Evolutionary conservation across 2,888 invertebrate genomes (phyloP).

Genomic region (Synanthedon myopaeformis): DNA sequence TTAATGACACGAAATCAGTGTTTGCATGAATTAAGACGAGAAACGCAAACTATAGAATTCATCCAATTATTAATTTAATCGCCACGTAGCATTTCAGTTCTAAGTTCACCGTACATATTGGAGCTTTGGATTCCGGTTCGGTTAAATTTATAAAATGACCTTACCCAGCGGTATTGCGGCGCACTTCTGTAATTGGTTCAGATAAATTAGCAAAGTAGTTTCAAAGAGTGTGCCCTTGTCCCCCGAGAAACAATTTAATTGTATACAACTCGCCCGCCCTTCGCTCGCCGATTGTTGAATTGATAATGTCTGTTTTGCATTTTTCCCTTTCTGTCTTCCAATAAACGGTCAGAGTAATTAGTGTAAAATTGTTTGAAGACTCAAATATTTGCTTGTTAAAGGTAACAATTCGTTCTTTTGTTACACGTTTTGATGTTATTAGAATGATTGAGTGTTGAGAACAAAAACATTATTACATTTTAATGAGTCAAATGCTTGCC

Average conservation of each 20-base stretch:
- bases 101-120: background rate
- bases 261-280: constrained; percentile 36
- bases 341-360: background rate
- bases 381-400: too few relatives aligned
- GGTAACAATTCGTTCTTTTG: too few relatives aligned
- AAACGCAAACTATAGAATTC: too few relatives aligned
- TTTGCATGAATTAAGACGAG: too few relatives aligned
- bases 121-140: background rate
- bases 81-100: background rate
- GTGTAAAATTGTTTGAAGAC: background rate
- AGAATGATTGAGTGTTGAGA: too few relatives aligned
- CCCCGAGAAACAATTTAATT: constrained; percentile 50
- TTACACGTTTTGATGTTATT: too few relatives aligned
- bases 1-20: too few relatives aligned
- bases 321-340: constrained; percentile 3
- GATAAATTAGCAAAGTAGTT: constrained; percentile 66
- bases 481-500: too few relatives aligned
- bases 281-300: constrained; percentile 39
- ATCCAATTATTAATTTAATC: background rate
- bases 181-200: constrained; percentile 61
- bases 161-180: constrained; percentile 25
- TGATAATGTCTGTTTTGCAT: constrained; percentile 31
- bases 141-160: constrained; percentile 8
- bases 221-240: constrained; percentile 45
- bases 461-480: too few relatives aligned